Evolutionary conservation across 2,113 vertebrate genomes (phyloP).

Genomic region (Kryptolebias marmoratus): DNA sequence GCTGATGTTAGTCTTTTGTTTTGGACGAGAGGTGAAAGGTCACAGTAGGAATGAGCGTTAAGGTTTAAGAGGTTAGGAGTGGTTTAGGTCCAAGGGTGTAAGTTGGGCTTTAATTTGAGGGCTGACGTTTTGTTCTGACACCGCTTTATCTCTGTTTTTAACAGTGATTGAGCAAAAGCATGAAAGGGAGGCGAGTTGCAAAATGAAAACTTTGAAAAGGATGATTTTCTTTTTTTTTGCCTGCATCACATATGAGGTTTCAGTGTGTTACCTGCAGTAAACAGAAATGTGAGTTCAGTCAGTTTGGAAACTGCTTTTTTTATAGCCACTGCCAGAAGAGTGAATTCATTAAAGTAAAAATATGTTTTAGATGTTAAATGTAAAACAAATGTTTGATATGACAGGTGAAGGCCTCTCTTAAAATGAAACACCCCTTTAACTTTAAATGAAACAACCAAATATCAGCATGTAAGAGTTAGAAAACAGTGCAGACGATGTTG

Average conservation of each 20-base stretch:
- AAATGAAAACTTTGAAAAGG: background rate
- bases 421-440: no score
- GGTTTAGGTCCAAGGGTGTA: slow-evolving; percentile 53
- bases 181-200: background rate
- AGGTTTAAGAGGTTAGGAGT: slow-evolving; percentile 9
- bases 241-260: no score
- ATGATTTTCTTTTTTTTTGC: background rate
- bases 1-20: slow-evolving; percentile 60
- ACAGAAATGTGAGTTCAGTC: no score
- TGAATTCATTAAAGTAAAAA: no score
- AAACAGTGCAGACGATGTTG: no score
- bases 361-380: no score
- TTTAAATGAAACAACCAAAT: no score
- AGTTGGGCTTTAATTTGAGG: slow-evolving; percentile 52
- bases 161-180: slow-evolving; percentile 1
- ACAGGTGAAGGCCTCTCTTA: no score
- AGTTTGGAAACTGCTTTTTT: no score
- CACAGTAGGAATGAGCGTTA: slow-evolving; percentile 15
- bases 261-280: background rate
- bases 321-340: no score
- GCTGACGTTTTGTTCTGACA: slow-evolving; percentile 40
- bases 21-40: slow-evolving; percentile 66
- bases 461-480: no score
- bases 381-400: no score
- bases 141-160: slow-evolving; percentile 44